Evolutionary conservation across 35 echinoderm and acorn worm genomes (phyloP).

Genomic region (Hemicentrotus pulcherrimus): DNA sequence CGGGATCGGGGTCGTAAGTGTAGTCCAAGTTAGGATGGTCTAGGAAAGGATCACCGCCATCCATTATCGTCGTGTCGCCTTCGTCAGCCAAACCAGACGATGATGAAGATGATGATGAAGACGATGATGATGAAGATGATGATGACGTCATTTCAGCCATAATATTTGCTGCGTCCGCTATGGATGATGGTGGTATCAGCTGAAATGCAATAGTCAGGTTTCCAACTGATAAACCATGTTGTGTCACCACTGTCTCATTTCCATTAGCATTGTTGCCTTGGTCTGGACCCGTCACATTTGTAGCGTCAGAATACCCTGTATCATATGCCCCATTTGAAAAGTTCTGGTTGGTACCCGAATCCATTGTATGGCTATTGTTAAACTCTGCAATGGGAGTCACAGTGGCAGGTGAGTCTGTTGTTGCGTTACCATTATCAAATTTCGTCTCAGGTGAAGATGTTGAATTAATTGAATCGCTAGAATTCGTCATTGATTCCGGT

Average conservation of each 20-base stretch:
- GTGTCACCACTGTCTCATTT: not conserved
- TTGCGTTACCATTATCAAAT: not conserved
- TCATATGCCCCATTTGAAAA: not conserved
- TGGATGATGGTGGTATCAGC: conserved; percentile 19
- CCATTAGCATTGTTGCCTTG: not conserved
- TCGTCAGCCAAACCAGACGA: not conserved
- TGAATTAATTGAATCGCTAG: not conserved
- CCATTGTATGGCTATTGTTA: conserved; percentile 10
- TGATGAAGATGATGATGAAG: conserved; percentile 13
- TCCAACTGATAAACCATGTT: not conserved
- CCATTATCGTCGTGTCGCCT: not conserved
- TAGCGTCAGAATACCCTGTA: not conserved
- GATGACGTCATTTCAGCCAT: not conserved
- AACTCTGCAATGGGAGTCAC: not conserved
- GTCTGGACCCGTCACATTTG: not conserved
- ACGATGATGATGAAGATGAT: conserved; percentile 6
- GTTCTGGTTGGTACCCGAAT: not conserved
- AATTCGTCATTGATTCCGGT: not conserved
- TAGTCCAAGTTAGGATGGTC: not conserved
- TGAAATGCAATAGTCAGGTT: conserved; percentile 23
- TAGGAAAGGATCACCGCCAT: conserved; percentile 32
- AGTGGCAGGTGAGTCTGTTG: not conserved
- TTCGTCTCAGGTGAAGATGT: not conserved
- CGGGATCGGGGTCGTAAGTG: not conserved
- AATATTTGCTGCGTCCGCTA: not conserved